Evolutionary conservation across 1,140 invertebrate species (phyloP), one percentile per base, ranked within the genome.

Genomic region (Hirudo medicinalis): DNA sequence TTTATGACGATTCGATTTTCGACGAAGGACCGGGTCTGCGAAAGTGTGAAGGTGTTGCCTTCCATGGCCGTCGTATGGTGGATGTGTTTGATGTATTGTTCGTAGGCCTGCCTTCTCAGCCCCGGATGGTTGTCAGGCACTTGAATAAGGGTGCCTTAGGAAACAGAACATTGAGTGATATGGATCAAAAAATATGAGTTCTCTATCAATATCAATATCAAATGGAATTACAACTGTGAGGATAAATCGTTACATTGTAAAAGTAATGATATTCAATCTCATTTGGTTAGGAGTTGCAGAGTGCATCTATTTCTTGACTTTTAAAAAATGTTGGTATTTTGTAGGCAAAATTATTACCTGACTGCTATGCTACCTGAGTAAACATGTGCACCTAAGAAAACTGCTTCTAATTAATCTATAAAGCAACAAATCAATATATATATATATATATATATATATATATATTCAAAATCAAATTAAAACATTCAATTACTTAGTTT

Each of bases 61-160:
- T 97, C 94, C 74, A 98, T 95, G 49, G 91, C 94, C 71, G 94
- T 92, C 3, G 93, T 96, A 78, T 98, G 94, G 83, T 97, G 96
- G 72, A 98, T 93, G 80, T 97, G 92, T 78, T 92, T 88, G 79
- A 92, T 95, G 81, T 95, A 97, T 20, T 91, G 90, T 81, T 96
- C 92, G 78, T 91, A 91, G 78, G 95, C 97, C 1, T 91, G 88
- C 75, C 91, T 85, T 73, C 90, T 85, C 70, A 96, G 83, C 17
- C 90, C 89, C 4, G 87, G 84, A 81, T 89, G 88, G 54, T 86
- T 86, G 74, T 91, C 88, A 63, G 93, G 90, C 75, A 94, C 89
- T 22, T 87, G 86, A 27, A 89, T 86, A 22, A 97, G 84, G 36
- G 87, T 84, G 78, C 92, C 87, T 67, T 91, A 63, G 22, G 22